A percentile compares a stretch with the other conserved stretches of the same genome.
phyloP scores from a whole-genome alignment of 1,140 invertebrate genomes.

The Macrocentrus cingulum region DNA sequence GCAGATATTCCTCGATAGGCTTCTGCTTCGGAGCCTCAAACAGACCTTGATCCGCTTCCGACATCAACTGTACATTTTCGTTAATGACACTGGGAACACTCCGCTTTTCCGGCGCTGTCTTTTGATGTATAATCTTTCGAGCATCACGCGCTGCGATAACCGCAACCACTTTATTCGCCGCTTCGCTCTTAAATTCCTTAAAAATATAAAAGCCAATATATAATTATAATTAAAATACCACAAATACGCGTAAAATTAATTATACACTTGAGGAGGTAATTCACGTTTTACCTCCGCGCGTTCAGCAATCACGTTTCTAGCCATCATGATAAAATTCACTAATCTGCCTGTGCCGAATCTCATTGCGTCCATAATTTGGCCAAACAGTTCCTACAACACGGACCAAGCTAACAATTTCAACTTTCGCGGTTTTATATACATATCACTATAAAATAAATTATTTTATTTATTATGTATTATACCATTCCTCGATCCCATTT shows the following conservation, averaged over 20 bases:
- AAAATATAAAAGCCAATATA: too few relatives aligned
- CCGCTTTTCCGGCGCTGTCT: not conserved
- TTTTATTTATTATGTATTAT: constrained; percentile 18
- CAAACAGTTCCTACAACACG: constrained; percentile 53
- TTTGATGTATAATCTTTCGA: constrained; percentile 8
- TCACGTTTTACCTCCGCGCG: constrained; percentile 47
- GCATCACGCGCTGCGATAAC: constrained; percentile 35
- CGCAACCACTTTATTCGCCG: constrained; percentile 37
- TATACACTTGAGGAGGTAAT: not conserved
- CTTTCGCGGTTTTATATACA: too few relatives aligned
- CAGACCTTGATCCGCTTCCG: constrained; percentile 36
- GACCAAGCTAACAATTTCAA: constrained; percentile 8
- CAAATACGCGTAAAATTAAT: constrained; percentile 1
- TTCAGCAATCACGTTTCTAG: constrained; percentile 49
- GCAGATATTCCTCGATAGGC: constrained; percentile 32
- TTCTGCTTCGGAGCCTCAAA: constrained; percentile 37
- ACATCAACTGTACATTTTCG: constrained; percentile 27
- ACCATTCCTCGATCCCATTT: constrained; percentile 42
- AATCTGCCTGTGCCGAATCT: constrained; percentile 53
- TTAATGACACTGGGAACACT: constrained; percentile 15
- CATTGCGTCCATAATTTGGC: constrained; percentile 45
- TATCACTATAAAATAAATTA: not conserved
- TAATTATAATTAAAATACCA: constrained; percentile 1
- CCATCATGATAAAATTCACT: constrained; percentile 50
- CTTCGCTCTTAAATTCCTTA: constrained; percentile 43